Conservation (phyloP, 2,113 vertebrate species). For the Isichthys henryi region DNA sequence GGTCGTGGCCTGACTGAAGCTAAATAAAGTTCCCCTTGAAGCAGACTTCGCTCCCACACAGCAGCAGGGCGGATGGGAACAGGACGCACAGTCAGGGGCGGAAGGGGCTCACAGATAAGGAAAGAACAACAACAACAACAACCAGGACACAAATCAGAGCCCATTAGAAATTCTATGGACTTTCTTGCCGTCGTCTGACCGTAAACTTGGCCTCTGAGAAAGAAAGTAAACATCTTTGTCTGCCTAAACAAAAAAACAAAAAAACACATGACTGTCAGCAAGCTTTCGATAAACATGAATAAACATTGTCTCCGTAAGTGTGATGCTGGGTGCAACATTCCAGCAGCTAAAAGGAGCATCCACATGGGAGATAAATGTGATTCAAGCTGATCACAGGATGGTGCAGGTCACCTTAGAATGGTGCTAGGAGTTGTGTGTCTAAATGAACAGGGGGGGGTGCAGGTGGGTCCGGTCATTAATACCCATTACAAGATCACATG, state of each 20-base stretch:
- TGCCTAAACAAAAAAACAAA: neutral
- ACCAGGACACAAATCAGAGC: slow-evolving; percentile 6
- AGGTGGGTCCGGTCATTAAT: neutral
- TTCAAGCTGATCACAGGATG: neutral
- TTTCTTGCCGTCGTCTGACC: neutral
- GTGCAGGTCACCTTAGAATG: neutral
- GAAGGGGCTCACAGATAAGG: slow-evolving; percentile 37
- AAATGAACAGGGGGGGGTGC: neutral
- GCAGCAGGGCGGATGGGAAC: slow-evolving; percentile 36
- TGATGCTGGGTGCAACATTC: neutral
- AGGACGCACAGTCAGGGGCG: slow-evolving; percentile 41
- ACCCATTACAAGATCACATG: neutral
- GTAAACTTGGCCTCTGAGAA: neutral
- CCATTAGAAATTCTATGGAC: neutral
- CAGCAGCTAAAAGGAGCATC: neutral
- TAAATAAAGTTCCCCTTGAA: slow-evolving; percentile 5
- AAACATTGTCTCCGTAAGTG: neutral
- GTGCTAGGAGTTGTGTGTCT: neutral
- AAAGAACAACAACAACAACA: slow-evolving; percentile 21
- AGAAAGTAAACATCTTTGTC: neutral
- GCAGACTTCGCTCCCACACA: neutral
- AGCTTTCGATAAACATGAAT: neutral
- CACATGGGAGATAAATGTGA: neutral
- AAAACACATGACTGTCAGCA: neutral
- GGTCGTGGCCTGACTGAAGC: neutral